Evolutionary conservation across 2,888 invertebrate species (phyloP).

Genomic region (Pilophorus perplexus): DNA sequence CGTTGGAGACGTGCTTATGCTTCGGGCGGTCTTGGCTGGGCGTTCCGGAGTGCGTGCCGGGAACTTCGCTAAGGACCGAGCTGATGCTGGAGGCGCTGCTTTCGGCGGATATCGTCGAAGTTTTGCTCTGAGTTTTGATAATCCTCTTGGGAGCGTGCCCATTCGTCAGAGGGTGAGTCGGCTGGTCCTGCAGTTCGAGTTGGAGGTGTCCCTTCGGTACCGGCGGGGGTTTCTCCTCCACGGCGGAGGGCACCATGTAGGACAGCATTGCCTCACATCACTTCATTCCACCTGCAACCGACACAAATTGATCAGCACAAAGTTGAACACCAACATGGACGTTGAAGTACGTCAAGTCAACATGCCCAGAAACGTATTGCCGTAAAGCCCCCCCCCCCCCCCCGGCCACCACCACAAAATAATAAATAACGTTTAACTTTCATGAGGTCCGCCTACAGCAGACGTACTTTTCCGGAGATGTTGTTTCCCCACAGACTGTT

Average conservation of each 20-base stretch:
- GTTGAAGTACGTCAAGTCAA: background rate
- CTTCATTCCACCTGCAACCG: constrained; percentile 35
- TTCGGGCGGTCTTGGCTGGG: constrained; percentile 62
- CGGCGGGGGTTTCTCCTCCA: constrained; percentile 72
- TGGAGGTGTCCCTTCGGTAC: constrained; percentile 58
- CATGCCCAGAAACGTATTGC: background rate
- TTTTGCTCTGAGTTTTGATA: constrained; percentile 48
- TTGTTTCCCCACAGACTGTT: too few relatives aligned
- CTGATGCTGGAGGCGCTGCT: constrained; percentile 68
- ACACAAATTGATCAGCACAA: background rate
- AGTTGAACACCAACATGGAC: background rate
- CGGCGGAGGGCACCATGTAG: constrained; percentile 66
- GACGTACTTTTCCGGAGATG: too few relatives aligned
- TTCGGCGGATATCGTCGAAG: constrained; percentile 58
- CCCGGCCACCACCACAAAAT: background rate
- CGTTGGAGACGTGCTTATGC: constrained; percentile 67
- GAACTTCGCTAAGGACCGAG: constrained; percentile 56
- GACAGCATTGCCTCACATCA: constrained; percentile 62
- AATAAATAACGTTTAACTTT: background rate
- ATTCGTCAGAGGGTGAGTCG: constrained; percentile 49
- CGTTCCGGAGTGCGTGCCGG: constrained; percentile 58
- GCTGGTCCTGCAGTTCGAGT: constrained; percentile 54
- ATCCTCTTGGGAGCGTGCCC: constrained; percentile 51
- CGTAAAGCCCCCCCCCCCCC: background rate
- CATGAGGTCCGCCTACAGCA: too few relatives aligned